A percentile compares a stretch with the other conserved stretches of the same genome.
These are phyloP conservation scores for Aricia agestis DNA, from an alignment of 1,140 invertebrate genomes.

Conservation along the genomic window DNA sequence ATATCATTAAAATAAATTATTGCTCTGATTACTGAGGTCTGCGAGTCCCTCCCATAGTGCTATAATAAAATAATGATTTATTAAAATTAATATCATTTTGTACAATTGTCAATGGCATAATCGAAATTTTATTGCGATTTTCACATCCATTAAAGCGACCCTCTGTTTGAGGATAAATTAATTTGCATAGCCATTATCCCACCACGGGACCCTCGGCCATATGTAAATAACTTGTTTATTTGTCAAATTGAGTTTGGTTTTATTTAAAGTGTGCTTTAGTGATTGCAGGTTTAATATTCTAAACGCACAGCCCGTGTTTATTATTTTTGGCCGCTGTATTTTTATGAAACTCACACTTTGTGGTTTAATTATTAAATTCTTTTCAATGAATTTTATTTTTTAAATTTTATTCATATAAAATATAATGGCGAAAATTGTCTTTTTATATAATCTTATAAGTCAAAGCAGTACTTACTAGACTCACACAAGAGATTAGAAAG, in stretches of 20 bases:
- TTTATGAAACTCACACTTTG: neutral
- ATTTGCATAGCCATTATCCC: slow-evolving; percentile 52
- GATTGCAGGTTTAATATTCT: slow-evolving; percentile 18
- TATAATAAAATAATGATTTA: neutral
- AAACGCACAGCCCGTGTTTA: slow-evolving; percentile 14
- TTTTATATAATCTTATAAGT: no score
- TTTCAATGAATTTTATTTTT: no score
- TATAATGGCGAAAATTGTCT: no score
- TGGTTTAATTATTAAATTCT: neutral
- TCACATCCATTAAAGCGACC: slow-evolving; percentile 38
- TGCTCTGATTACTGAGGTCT: slow-evolving; percentile 3
- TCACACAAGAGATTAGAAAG: no score
- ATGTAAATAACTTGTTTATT: slow-evolving; percentile 47
- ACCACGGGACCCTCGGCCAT: slow-evolving; percentile 33
- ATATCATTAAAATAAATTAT: slow-evolving; percentile 2
- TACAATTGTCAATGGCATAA: slow-evolving; percentile 27
- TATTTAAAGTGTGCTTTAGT: slow-evolving; percentile 29
- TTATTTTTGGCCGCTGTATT: slow-evolving; percentile 13
- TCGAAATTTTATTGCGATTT: slow-evolving; percentile 48
- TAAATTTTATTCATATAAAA: no score
- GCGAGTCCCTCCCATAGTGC: neutral
- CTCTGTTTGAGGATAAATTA: slow-evolving; percentile 50
- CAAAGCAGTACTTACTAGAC: no score
- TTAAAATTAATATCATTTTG: slow-evolving; percentile 20
- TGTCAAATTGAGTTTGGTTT: slow-evolving; percentile 47